Evolutionary conservation across 2,888 invertebrate genomes (phyloP).

Genomic region (Caenorhabditis drosophilae): DNA sequence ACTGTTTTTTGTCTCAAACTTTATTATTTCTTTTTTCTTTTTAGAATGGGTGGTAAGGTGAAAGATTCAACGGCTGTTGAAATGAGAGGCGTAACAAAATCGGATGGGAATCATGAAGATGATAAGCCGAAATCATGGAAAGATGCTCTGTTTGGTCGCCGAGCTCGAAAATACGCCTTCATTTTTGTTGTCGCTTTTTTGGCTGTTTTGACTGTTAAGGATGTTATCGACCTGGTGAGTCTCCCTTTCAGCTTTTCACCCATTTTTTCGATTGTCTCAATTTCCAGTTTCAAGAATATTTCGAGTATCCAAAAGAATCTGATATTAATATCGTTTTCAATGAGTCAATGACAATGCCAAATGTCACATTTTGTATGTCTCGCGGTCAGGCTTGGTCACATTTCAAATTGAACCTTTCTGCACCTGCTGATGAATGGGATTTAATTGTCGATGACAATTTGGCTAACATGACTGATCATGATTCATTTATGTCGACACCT

Average conservation of each 20-base stretch:
- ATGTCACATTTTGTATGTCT: conserved; percentile 68
- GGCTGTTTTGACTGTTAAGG: conserved; percentile 65
- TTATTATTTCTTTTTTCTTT: not conserved
- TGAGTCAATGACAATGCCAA: conserved; percentile 67
- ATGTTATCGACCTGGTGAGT: conserved; percentile 61
- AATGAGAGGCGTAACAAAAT: conserved; percentile 27
- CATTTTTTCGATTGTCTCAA: not conserved
- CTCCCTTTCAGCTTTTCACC: conserved; percentile 1
- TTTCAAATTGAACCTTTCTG: conserved; percentile 58
- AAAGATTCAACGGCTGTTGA: conserved; percentile 29
- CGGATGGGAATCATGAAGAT: conserved; percentile 19
- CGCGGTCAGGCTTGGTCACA: conserved; percentile 65
- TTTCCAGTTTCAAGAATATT: conserved; percentile 60
- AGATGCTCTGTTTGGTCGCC: conserved; percentile 53
- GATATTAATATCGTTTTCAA: conserved; percentile 67
- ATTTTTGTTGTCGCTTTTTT: conserved; percentile 64
- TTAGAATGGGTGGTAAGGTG: conserved; percentile 45
- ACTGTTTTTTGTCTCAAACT: not conserved
- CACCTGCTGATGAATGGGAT: conserved; percentile 61
- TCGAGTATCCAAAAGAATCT: conserved; percentile 62
- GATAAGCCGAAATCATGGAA: conserved; percentile 45
- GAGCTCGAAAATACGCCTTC: conserved; percentile 61
- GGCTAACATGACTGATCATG: conserved; percentile 58
- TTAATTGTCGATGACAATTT: conserved; percentile 56
- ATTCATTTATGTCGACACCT: conserved; percentile 54